Evolutionary conservation across 2,113 vertebrate species (phyloP).

Genomic region (Psittacula cyanocephala): DNA sequence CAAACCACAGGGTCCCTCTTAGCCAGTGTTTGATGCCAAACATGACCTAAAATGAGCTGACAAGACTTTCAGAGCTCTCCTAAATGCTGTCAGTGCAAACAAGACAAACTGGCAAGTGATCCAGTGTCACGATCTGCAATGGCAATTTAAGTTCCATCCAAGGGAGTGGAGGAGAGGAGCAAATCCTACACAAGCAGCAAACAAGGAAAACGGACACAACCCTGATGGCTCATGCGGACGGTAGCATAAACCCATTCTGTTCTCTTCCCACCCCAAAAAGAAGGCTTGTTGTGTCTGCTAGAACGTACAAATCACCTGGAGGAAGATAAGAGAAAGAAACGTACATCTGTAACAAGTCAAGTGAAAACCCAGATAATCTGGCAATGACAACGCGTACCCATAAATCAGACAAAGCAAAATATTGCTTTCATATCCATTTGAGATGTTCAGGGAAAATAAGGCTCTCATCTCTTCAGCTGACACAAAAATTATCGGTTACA

Average conservation of each 20-base stretch:
- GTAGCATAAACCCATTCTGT: background rate
- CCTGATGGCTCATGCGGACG: background rate
- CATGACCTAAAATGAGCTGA: background rate
- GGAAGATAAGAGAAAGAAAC: background rate
- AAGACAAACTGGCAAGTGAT: background rate
- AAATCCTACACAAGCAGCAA: background rate
- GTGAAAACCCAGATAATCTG: slow-evolving; percentile 35
- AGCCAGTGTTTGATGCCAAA: background rate
- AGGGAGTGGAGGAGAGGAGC: background rate
- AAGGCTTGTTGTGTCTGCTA: background rate
- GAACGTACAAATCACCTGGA: background rate
- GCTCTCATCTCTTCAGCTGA: slow-evolving; percentile 20
- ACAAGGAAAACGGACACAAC: background rate
- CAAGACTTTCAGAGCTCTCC: background rate
- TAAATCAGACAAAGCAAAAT: slow-evolving; percentile 40
- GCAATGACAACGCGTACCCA: background rate
- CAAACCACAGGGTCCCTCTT: background rate
- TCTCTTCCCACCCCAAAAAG: background rate
- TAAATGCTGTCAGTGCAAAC: background rate
- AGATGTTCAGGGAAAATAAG: slow-evolving; percentile 43
- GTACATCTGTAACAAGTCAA: background rate
- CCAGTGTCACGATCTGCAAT: background rate
- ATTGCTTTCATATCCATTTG: background rate
- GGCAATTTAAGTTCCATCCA: background rate
- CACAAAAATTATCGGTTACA: background rate